Conservation (phyloP, 2,797 vertebrate genomes). For the Apogon talboti region DNA sequence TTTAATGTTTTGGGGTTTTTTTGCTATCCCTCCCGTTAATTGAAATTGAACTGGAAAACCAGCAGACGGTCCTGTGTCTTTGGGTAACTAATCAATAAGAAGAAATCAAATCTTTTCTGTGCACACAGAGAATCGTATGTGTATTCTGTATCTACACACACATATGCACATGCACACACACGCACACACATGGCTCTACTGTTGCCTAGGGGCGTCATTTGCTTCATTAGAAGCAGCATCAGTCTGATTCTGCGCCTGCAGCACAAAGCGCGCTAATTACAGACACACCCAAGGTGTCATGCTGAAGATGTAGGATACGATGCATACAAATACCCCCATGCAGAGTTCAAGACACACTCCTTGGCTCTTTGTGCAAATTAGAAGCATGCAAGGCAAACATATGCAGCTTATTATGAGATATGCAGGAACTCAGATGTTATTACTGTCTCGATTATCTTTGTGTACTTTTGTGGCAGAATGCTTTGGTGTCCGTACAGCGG, state of each 20-base stretch:
- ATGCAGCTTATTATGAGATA: slow-evolving; percentile 5
- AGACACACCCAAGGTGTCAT: slow-evolving; percentile 75
- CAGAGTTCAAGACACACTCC: slow-evolving; percentile 17
- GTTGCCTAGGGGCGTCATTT: slow-evolving; percentile 58
- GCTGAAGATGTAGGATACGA: slow-evolving; percentile 60
- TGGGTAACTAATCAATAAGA: slow-evolving; percentile 26
- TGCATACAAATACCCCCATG: slow-evolving; percentile 41
- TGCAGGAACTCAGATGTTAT: slow-evolving; percentile 13
- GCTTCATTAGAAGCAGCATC: slow-evolving; percentile 74
- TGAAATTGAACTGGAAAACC: background rate
- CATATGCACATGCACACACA: background rate
- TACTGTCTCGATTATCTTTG: slow-evolving; percentile 11
- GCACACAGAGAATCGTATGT: slow-evolving; percentile 21
- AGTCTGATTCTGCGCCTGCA: slow-evolving; percentile 67
- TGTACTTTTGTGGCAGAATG: slow-evolving; percentile 20
- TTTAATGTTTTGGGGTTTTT: no score
- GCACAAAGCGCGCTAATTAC: slow-evolving; percentile 72
- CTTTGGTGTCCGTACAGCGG: slow-evolving; percentile 37
- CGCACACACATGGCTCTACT: slow-evolving; percentile 14
- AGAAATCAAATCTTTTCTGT: slow-evolving; percentile 14
- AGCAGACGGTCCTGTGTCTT: background rate
- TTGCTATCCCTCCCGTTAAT: no score
- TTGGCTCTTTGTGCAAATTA: slow-evolving; percentile 30
- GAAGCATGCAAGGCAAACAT: slow-evolving; percentile 33
- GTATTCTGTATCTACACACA: slow-evolving; percentile 11